Conservation (phyloP, 2,113 vertebrate species). For the cat (Felis catus) region F.catus_Fca126_mat1.0 CM031416.1:70817001-70817500, state of each 20-base stretch:
- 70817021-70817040: background rate
- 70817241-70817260: background rate
- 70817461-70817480: no score
- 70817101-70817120: background rate
- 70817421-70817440: no score
- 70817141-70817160: background rate
- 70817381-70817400: constrained; percentile 62
- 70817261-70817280: background rate
- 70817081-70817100: background rate
- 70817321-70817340: background rate
- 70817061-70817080: background rate
- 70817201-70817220: background rate
- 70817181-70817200: background rate
- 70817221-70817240: background rate
- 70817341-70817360: background rate
- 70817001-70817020: background rate
- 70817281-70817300: background rate
- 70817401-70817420: no score
- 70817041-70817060: background rate
- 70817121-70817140: background rate
- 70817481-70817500: no score
- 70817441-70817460: no score
- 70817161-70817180: background rate
- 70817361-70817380: background rate
- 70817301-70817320: background rate